Percentiles rank a stretch among this genome's conserved stretches.
Conservation (phyloP, 37 sponge, comb jelly and placozoan genomes). For the Theonella swinhoei region DNA sequence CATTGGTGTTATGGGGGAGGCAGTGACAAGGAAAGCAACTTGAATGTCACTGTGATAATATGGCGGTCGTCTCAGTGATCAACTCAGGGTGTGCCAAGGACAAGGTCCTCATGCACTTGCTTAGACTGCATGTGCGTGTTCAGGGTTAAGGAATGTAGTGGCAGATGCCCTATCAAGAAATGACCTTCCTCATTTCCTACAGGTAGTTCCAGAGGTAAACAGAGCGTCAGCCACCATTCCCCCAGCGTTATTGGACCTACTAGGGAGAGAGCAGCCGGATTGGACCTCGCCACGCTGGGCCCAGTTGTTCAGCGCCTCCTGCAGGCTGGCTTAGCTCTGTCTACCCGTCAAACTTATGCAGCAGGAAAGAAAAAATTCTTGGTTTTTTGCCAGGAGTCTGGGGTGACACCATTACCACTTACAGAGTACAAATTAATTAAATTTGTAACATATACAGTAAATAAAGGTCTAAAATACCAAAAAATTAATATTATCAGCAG, state of each 20-base stretch:
- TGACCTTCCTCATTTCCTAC: background rate
- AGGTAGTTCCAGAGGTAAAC: constrained; percentile 1
- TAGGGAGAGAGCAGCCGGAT: background rate
- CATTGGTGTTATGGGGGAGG: constrained; percentile 33
- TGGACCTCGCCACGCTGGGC: constrained; percentile 57
- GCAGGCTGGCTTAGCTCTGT: constrained; percentile 8
- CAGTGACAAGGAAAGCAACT: constrained; percentile 17
- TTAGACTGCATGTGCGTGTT: too few relatives aligned
- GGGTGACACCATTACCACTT: background rate
- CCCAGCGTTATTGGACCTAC: constrained; percentile 13
- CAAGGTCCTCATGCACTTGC: constrained; percentile 22
- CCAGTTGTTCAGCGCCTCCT: constrained; percentile 29
- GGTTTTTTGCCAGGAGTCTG: constrained; percentile 5
- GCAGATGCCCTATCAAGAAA: constrained; percentile 55
- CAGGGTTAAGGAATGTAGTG: constrained; percentile 20
- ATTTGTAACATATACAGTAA: background rate
- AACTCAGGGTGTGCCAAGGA: constrained; percentile 19
- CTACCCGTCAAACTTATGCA: constrained; percentile 2
- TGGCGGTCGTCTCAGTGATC: constrained; percentile 45
- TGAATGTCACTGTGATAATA: constrained; percentile 46
- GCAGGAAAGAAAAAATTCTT: constrained; percentile 5
- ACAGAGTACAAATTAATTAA: constrained; percentile 5
- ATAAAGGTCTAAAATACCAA: background rate
- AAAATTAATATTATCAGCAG: constrained; percentile 16
- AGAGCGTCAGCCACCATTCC: constrained; percentile 5